phyloP scores from a whole-genome alignment of 2,888 invertebrate species.

The Hyposoter didymator region DNA sequence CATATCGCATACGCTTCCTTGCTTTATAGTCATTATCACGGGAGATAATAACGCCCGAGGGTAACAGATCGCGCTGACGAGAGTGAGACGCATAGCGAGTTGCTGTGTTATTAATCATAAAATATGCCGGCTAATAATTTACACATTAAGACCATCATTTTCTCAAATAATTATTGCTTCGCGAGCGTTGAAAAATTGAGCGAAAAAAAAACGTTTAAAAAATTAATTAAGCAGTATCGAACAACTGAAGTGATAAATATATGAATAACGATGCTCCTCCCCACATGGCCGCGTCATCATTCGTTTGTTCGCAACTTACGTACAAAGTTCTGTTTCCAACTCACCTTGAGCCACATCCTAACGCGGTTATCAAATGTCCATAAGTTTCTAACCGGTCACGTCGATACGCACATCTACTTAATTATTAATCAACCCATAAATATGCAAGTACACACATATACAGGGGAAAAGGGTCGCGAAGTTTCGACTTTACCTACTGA shows the following conservation, averaged over 20 bases:
- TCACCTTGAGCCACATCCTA: slow-evolving; percentile 76
- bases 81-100: background rate
- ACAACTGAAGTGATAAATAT: background rate
- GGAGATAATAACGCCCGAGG: slow-evolving; percentile 27
- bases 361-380: slow-evolving; percentile 67
- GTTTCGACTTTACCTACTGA: background rate
- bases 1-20: slow-evolving; percentile 43
- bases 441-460: background rate
- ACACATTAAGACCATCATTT: slow-evolving; percentile 11
- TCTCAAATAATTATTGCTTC: background rate
- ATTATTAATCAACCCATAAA: slow-evolving; percentile 21
- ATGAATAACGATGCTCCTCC: background rate
- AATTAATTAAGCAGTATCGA: background rate
- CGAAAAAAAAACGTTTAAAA: background rate
- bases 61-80: slow-evolving; percentile 1
- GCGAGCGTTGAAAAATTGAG: background rate
- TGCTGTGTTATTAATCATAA: slow-evolving; percentile 8
- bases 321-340: slow-evolving; percentile 68
- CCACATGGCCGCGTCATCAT: background rate
- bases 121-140: slow-evolving; percentile 8
- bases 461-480: background rate
- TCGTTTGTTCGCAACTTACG: slow-evolving; percentile 24
- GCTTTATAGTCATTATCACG: slow-evolving; percentile 53
- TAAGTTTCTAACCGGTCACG: slow-evolving; percentile 61
- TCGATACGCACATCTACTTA: slow-evolving; percentile 55